phyloP scores from a whole-genome alignment of 2,113 vertebrate species.

The Phalacrocorax pelagicus region DNA sequence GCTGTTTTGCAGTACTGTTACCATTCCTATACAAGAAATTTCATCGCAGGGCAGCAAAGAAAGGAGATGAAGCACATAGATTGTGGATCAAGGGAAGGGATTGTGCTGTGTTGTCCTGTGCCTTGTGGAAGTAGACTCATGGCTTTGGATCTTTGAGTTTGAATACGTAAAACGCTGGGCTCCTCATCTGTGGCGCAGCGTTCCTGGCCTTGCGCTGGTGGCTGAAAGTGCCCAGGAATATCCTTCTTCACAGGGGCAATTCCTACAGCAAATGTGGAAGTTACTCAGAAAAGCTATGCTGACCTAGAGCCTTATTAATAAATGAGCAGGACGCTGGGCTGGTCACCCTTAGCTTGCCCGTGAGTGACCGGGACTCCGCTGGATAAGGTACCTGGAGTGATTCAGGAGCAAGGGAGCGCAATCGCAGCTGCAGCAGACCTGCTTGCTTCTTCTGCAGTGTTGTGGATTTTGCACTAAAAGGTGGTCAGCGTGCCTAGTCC shows the following conservation, averaged over 20 bases:
- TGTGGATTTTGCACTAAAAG: not conserved
- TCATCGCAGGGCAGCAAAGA: not conserved
- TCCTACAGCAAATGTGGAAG: not conserved
- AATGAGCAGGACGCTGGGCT: not conserved
- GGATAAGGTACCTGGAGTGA: not conserved
- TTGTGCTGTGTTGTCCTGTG: not conserved
- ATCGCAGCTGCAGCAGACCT: not conserved
- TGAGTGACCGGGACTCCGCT: not conserved
- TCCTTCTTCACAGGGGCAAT: not conserved
- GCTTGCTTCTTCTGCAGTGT: not conserved
- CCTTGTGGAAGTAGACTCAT: not conserved
- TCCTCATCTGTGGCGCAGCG: not conserved
- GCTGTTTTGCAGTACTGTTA: not conserved
- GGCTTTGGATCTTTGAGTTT: not conserved
- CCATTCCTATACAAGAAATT: not conserved
- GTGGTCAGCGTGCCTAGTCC: rapidly evolving
- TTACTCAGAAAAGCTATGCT: not conserved
- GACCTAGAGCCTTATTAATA: not conserved
- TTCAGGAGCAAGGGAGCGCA: not conserved
- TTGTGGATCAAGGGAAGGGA: not conserved
- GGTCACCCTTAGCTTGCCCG: not conserved
- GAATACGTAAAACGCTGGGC: not conserved
- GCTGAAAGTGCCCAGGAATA: not conserved
- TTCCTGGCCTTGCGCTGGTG: not conserved
- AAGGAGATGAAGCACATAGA: not conserved